phyloP scores from a whole-genome alignment of 2,888 invertebrate genomes.

The Hyposoter dolosus region DNA sequence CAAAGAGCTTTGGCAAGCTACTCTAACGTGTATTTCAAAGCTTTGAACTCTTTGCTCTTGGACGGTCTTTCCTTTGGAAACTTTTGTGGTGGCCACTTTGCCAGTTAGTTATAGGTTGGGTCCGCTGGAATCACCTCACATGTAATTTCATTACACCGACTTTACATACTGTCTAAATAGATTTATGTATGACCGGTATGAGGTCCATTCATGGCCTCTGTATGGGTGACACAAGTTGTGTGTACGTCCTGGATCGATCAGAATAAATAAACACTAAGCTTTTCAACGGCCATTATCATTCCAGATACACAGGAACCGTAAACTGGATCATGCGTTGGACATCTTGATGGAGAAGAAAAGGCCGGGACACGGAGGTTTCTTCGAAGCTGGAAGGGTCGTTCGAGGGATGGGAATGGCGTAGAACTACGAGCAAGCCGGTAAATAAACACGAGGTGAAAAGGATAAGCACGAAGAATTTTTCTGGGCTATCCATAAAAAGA shows the following conservation, averaged over 20 bases:
- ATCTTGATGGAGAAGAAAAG: background rate
- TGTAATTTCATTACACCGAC: constrained; percentile 11
- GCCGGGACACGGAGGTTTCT: background rate
- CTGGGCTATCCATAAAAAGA: background rate
- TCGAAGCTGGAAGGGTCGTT: background rate
- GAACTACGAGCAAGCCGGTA: background rate
- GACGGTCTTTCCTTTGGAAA: constrained; percentile 53
- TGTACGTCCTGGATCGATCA: background rate
- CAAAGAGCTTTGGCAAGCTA: constrained; percentile 39
- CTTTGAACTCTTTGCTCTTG: constrained; percentile 60
- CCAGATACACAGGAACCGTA: background rate
- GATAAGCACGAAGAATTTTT: background rate
- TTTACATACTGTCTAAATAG: background rate
- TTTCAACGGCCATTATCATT: background rate
- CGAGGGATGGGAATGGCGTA: too few species aligned
- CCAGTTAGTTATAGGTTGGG: constrained; percentile 16
- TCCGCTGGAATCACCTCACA: constrained; percentile 23
- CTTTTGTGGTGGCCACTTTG: constrained; percentile 54
- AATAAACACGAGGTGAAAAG: background rate
- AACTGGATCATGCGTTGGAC: background rate
- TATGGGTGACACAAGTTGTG: constrained; percentile 10
- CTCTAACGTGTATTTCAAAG: constrained; percentile 6
- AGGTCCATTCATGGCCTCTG: constrained; percentile 10
- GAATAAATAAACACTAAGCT: background rate
- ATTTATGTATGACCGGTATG: background rate